phyloP scores from a whole-genome alignment of 2,113 vertebrate species.

The Strix uralensis region DNA sequence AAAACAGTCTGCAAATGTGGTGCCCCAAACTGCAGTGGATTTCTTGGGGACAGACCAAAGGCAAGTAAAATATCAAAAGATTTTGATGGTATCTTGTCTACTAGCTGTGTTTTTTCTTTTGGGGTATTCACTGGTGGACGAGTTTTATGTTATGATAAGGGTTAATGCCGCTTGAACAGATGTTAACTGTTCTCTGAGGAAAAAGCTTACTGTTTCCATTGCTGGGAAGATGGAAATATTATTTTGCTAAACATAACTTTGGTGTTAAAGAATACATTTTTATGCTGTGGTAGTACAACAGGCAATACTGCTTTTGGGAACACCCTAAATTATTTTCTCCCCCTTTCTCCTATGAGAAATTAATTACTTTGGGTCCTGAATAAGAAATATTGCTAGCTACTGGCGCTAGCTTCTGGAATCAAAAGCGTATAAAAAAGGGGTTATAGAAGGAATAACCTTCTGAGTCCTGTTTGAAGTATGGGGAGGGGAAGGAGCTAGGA shows the following conservation, averaged over 20 bases:
- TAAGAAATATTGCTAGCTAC: background rate
- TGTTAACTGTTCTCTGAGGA: background rate
- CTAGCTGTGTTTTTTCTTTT: background rate
- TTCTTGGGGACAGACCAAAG: conserved; percentile 96
- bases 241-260: background rate
- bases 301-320: background rate
- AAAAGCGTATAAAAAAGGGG: background rate
- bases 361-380: background rate
- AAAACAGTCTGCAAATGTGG: conserved; percentile 95
- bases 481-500: background rate
- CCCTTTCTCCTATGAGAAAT: background rate
- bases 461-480: background rate
- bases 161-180: background rate
- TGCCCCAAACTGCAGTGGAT: conserved; percentile 96
- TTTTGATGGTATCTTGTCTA: background rate
- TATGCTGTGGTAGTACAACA: background rate
- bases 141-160: background rate
- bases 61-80: conserved; percentile 58
- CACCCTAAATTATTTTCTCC: background rate
- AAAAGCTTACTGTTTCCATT: background rate
- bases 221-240: background rate
- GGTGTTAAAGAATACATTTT: background rate
- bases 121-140: background rate
- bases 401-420: background rate
- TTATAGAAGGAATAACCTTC: background rate